Conservation (phyloP, 2,888 invertebrate species). For the Osmoderma eremita region DNA sequence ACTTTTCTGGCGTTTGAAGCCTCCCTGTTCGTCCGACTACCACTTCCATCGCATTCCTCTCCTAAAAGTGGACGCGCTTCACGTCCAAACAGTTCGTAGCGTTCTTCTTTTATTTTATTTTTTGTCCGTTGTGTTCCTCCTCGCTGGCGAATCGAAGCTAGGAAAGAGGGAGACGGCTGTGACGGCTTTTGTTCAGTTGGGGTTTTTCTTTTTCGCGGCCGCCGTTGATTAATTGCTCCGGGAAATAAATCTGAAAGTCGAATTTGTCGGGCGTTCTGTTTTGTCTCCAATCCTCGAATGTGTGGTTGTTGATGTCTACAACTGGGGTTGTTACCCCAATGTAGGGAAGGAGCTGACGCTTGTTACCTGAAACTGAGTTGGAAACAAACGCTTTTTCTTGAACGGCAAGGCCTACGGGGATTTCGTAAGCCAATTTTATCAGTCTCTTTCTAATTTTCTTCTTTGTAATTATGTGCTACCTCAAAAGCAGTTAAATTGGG, state of each 20-base stretch:
- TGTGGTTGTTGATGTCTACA: not conserved
- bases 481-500: no score
- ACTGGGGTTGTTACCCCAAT: no score
- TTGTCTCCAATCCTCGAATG: conserved; percentile 6
- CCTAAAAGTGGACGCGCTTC: no score
- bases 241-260: conserved; percentile 33
- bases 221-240: conserved; percentile 31
- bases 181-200: conserved; percentile 22
- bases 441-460: no score
- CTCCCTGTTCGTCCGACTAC: not conserved
- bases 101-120: conserved; percentile 14
- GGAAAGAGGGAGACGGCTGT: not conserved
- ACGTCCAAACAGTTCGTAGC: conserved; percentile 10
- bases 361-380: no score
- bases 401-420: no score
- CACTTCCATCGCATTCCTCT: conserved; percentile 2
- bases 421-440: no score
- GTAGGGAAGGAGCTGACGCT: no score
- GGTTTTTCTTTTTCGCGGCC: conserved; percentile 12
- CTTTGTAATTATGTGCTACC: no score
- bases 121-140: not conserved
- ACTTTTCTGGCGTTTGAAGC: conserved; percentile 1
- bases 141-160: not conserved
- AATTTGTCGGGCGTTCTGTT: conserved; percentile 13
- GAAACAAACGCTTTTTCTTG: no score